These are phyloP conservation scores for Eulemur macaco DNA, from an alignment of 2,113 vertebrate species.

Conservation along the genomic window DNA sequence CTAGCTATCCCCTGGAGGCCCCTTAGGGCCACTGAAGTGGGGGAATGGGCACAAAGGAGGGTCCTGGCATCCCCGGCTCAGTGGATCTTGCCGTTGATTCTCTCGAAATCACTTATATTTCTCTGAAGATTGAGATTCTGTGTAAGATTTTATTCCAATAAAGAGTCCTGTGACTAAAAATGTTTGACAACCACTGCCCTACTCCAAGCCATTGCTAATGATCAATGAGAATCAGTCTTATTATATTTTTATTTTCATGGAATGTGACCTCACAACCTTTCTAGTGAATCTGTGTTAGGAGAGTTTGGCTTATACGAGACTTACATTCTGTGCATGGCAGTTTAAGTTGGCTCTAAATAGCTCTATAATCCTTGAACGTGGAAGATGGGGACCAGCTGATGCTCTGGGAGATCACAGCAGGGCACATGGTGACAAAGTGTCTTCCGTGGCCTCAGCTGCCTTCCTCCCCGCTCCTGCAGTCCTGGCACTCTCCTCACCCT, in stretches of 20 bases:
- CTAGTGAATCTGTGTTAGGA: not conserved
- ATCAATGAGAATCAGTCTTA: not conserved
- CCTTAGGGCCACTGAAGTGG: not conserved
- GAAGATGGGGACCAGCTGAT: not conserved
- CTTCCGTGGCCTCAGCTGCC: not conserved
- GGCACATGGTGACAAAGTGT: not conserved
- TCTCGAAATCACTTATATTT: not conserved
- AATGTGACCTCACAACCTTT: not conserved
- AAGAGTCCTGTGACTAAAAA: not conserved
- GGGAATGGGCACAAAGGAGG: not conserved
- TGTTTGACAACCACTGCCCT: not conserved
- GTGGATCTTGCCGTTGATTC: not conserved
- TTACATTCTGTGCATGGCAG: not conserved
- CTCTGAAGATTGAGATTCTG: not conserved
- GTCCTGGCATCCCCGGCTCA: no score
- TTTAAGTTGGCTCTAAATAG: not conserved
- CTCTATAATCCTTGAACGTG: not conserved
- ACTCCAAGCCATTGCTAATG: not conserved
- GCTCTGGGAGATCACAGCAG: not conserved
- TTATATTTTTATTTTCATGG: not conserved
- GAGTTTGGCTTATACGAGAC: slow-evolving; percentile 2
- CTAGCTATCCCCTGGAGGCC: not conserved
- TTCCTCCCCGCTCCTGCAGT: not conserved
- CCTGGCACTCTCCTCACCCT: not conserved
- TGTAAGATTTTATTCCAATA: not conserved